These are phyloP conservation scores for Drosophila affinis DNA, from an alignment of 2,888 invertebrate species.

Conservation along the genomic window DNA sequence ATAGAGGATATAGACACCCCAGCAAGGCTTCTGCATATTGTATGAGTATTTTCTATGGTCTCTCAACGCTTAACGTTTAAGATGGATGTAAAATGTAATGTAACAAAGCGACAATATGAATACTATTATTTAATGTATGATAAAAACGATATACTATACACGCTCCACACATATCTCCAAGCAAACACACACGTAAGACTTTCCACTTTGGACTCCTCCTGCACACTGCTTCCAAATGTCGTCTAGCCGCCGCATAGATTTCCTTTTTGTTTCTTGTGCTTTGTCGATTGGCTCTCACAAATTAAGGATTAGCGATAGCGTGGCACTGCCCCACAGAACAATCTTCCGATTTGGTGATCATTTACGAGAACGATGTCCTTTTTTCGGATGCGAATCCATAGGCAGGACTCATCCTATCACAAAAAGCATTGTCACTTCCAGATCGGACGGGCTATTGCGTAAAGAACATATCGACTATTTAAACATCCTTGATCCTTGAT, in stretches of 20 bases:
- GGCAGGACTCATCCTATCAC: too few species aligned
- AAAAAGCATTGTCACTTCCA: too few species aligned
- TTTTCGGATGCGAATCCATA: too few species aligned
- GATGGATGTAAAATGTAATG: slow-evolving; percentile 74
- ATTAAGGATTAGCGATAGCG: neutral
- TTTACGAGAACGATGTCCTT: too few species aligned
- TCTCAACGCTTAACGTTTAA: slow-evolving; percentile 57
- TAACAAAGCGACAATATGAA: slow-evolving; percentile 77
- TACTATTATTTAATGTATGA: slow-evolving; percentile 65
- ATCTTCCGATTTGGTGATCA: neutral
- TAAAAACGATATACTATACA: slow-evolving; percentile 56
- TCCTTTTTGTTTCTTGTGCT: slow-evolving; percentile 14
- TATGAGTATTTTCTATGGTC: slow-evolving; percentile 60
- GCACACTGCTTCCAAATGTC: slow-evolving; percentile 25
- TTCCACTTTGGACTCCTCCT: slow-evolving; percentile 19
- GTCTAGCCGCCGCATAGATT: slow-evolving; percentile 17
- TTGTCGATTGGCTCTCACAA: neutral
- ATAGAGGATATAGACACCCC: slow-evolving; percentile 43
- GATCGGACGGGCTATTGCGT: too few species aligned
- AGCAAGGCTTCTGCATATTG: slow-evolving; percentile 65
- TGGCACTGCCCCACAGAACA: neutral
- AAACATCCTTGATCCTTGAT: too few species aligned
- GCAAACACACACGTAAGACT: slow-evolving; percentile 44
- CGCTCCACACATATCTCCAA: slow-evolving; percentile 27
- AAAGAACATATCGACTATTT: too few species aligned